These are phyloP conservation scores for Drosophila pseudotakahashii DNA, from an alignment of 2,888 invertebrate species.

Conservation along the genomic window DNA sequence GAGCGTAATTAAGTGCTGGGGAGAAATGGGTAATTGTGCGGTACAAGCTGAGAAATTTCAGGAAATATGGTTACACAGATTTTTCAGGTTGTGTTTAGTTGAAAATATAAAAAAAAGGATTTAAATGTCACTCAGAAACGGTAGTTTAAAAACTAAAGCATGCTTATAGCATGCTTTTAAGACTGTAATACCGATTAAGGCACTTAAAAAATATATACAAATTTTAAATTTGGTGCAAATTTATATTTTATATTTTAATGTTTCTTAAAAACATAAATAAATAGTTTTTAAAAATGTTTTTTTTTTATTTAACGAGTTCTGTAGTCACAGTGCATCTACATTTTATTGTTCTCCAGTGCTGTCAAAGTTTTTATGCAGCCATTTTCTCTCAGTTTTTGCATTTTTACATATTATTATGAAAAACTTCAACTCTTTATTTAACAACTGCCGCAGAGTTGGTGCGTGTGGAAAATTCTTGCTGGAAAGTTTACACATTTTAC, in stretches of 20 bases:
- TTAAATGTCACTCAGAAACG: neutral
- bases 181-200: too few relatives aligned
- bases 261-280: too few relatives aligned
- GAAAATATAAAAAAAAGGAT: neutral
- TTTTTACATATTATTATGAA: constrained; percentile 30
- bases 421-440: constrained; percentile 12
- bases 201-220: too few relatives aligned
- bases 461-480: constrained; percentile 51
- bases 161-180: neutral
- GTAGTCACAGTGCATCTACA: neutral
- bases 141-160: neutral
- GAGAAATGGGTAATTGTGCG: constrained; percentile 7
- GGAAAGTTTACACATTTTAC: constrained; percentile 46
- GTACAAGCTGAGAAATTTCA: neutral
- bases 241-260: too few relatives aligned
- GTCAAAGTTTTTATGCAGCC: constrained; percentile 4
- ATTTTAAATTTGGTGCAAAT: too few relatives aligned
- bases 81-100: neutral
- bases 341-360: constrained; percentile 8
- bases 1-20: constrained; percentile 42
- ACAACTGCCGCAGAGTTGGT: constrained; percentile 21
- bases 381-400: neutral
- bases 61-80: neutral
- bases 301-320: too few relatives aligned
- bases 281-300: too few relatives aligned